Base-by-base conservation (phyloP, 2,113 vertebrate genomes). In the Thamnophis sirtalis region DNA sequence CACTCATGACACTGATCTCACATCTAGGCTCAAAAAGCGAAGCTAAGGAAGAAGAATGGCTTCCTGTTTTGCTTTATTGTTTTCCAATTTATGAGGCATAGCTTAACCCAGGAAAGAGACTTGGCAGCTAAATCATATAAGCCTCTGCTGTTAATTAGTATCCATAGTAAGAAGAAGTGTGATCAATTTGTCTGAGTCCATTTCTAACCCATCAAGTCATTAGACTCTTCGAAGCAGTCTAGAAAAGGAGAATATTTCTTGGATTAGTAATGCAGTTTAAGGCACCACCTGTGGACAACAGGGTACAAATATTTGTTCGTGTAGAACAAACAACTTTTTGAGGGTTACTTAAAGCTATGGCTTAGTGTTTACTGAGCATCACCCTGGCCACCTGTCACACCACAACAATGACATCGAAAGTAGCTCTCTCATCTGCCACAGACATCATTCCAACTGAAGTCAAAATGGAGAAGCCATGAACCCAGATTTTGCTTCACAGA, bases 381-480 rank as follows among this genome's bases (percentile, higher is more conserved):
- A 95, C 95, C 96, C 90, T 95, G 94, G 95, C 96, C 96, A 96
- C 96, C 96, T 97, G 96, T 94, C 95, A 96, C 94, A 96, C 24
- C 53, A 95, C 94, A 89, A 94, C 95, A 96, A 95, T 95, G 95
- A 95, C 96, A 95, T 96, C 94, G 94, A 95, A 96, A 93, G 94
- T 93, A 95, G 95, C 93, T 95, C 91, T 87, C 58, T 87, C 95
- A 95, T 96, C 94, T 96, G 95, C 96, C 95, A 96, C 95, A 94
- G 96, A 95, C 95, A 96, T 96, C 96, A 96, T 96, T 96, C 95
- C 96, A 94, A 96, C 95, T 96, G 95, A 96, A 97, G 95, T 96
- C 94, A 95, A 96, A 96, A 96, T 95, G 93, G 95, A 96, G 94
- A 91, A 95, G 92, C 92, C 94, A 95, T 95, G 94, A 96, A 96